These are phyloP conservation scores for Lasioglossum zephyrum DNA, from an alignment of 2,888 invertebrate species.

Conservation along the genomic window DNA sequence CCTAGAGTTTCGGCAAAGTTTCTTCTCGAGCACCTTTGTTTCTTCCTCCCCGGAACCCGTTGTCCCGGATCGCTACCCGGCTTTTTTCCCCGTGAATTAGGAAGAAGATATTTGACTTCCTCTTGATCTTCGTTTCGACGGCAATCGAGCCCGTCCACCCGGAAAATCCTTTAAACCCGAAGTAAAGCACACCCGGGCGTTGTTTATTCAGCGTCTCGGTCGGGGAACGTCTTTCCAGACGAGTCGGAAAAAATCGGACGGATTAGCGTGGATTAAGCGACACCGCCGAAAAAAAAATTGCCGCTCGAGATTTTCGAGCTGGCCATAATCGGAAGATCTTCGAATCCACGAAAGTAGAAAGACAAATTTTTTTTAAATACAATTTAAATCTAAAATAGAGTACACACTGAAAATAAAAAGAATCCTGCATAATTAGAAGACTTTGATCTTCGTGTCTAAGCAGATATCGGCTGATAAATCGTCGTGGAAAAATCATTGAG, in stretches of 20 bases:
- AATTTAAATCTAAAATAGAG: no score
- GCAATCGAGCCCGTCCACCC: constrained; percentile 16
- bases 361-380: neutral
- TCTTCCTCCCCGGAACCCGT: neutral
- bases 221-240: neutral
- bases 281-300: neutral
- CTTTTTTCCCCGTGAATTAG: neutral
- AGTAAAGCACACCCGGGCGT: neutral
- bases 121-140: neutral
- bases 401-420: neutral
- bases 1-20: neutral
- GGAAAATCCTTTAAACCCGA: constrained; percentile 10
- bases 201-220: constrained; percentile 13
- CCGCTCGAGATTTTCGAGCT: neutral
- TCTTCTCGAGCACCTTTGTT: neutral
- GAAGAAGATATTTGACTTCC: neutral
- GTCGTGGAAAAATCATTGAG: neutral
- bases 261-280: constrained; percentile 28
- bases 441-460: neutral
- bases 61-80: neutral
- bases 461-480: neutral
- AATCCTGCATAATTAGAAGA: neutral
- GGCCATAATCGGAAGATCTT: neutral
- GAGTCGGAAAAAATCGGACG: constrained; percentile 1
- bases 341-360: neutral